Base-by-base conservation (phyloP, 2,888 invertebrate species). In the Uloborus plumipes region DNA sequence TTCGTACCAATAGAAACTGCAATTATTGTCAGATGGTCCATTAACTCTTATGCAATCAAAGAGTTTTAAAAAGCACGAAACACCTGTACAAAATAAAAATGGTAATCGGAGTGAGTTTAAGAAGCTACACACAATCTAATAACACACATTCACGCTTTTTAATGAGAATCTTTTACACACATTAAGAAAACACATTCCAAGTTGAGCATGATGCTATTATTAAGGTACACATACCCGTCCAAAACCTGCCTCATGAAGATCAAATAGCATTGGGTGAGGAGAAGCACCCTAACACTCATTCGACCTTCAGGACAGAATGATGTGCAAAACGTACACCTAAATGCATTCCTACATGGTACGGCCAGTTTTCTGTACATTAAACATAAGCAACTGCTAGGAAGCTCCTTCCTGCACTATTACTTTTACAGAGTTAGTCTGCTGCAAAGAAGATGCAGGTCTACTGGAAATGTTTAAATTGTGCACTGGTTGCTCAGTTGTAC, bases 341-440 rank as follows among this genome's bases (percentile, higher is more conserved):
- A 83, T 77, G 83, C 83, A 73, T 83, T 67, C 53, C 65, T 70
- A 75, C 39, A 77, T 76, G 83, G 77, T 83, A 73, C 72, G 77
- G 73, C 67, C 59, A 72, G 39, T 67, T 59, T 67, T 73, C 64
- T 71, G 73, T 69, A 72, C 83, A 77, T 83, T 73, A 73, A 49
- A 51, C 58, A 62, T 69, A 53, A 76, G 69, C 61, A 73, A 73
- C 69, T 84, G 84, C 81, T 84, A 84, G 84, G 84, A 84, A 81
- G 84, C 84, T 67, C 84, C 84, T 78, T 81, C 84, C 66, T 84
- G 84, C 15, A 80, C 84, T 67, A 84, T 84, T 50, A 84, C 81
- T 72, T 81, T 84, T 31, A 75, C 80, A 77, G 80, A 69, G 51
- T 67, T 79, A 71, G 84, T 65, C 53, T 79, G 84, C 76, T 84